Conservation (phyloP, 2,888 invertebrate species). For the Dryococelus australis region DNA sequence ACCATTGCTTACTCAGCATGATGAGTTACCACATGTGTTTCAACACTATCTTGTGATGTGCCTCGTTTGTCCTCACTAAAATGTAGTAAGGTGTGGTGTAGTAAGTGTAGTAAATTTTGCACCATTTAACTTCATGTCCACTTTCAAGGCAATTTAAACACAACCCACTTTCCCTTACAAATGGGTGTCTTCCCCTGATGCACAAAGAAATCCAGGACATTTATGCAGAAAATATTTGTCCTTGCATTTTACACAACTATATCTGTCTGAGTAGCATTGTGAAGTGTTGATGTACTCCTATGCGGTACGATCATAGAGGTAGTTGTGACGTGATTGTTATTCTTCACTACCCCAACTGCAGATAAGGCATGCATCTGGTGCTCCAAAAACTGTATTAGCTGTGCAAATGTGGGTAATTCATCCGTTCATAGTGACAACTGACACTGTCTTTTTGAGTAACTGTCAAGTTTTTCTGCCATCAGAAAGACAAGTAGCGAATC, state of each 20-base stretch:
- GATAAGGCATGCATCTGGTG: not conserved
- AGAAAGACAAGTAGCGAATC: not conserved
- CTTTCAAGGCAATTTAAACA: not conserved
- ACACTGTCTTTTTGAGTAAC: not conserved
- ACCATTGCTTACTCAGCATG: no score
- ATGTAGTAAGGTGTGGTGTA: no score
- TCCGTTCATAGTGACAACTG: not conserved
- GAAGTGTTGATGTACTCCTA: not conserved
- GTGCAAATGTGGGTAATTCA: not conserved
- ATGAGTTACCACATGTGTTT: no score
- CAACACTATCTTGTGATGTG: no score
- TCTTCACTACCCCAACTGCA: not conserved
- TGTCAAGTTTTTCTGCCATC: not conserved
- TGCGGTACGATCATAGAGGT: no score
- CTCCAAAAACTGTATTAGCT: not conserved
- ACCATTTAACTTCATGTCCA: not conserved
- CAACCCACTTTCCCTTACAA: not conserved
- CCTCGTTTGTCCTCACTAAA: no score
- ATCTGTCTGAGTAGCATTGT: not conserved
- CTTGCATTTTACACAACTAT: not conserved
- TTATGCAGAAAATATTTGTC: not conserved
- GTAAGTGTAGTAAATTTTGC: no score
- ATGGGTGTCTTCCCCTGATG: not conserved
- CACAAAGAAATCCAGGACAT: not conserved
- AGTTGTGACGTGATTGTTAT: not conserved